phyloP scores from a whole-genome alignment of 2,113 vertebrate genomes.

The Oxyura jamaicensis region DNA sequence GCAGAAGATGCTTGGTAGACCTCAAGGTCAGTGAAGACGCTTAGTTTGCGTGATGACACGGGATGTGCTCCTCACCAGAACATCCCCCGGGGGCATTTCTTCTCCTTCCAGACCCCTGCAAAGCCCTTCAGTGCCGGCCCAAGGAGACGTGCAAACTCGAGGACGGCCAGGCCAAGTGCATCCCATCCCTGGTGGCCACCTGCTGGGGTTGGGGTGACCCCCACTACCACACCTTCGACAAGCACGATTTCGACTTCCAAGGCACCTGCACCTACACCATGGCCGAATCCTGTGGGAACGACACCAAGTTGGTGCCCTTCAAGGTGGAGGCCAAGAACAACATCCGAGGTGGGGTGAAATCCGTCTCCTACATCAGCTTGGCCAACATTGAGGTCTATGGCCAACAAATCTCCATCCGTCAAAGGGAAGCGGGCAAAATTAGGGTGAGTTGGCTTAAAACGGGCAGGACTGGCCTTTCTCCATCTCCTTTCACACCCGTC shows the following conservation, averaged over 20 bases:
- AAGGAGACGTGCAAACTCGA: slow-evolving; percentile 78
- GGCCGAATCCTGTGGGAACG: slow-evolving; percentile 61
- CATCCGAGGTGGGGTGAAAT: slow-evolving; percentile 70
- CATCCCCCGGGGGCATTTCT: not conserved
- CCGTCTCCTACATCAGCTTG: slow-evolving; percentile 77
- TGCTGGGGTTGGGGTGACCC: slow-evolving; percentile 81
- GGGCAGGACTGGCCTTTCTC: not conserved
- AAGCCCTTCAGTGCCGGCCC: slow-evolving; percentile 73
- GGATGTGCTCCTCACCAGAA: not conserved
- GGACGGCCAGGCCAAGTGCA: slow-evolving; percentile 64
- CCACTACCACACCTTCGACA: slow-evolving; percentile 78
- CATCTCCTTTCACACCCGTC: not conserved
- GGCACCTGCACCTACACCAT: slow-evolving; percentile 82
- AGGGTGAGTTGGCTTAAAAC: slow-evolving; percentile 68
- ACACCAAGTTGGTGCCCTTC: slow-evolving; percentile 77
- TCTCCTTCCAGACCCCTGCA: slow-evolving; percentile 79
- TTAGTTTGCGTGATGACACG: not conserved
- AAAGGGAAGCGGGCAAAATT: slow-evolving; percentile 75
- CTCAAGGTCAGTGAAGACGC: fast-evolving
- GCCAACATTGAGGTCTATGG: slow-evolving; percentile 72
- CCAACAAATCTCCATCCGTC: slow-evolving; percentile 73
- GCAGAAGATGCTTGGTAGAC: not conserved
- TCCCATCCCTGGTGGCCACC: slow-evolving; percentile 68
- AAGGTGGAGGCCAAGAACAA: slow-evolving; percentile 82
- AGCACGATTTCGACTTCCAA: slow-evolving; percentile 75